Evolutionary conservation across 1,140 invertebrate genomes (phyloP).

Genomic region (Lucilia cuprina): DNA sequence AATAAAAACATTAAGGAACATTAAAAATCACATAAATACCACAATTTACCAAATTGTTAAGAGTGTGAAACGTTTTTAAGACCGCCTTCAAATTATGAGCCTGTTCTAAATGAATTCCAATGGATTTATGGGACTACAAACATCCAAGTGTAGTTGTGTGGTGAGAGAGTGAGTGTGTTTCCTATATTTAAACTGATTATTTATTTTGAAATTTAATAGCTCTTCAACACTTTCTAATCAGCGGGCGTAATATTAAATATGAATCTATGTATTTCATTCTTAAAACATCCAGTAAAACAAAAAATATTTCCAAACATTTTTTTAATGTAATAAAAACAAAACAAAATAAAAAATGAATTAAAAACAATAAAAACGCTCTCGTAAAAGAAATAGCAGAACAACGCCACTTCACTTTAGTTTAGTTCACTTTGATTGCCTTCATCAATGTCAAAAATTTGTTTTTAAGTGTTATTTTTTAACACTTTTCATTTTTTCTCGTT

Average conservation of each 20-base stretch:
- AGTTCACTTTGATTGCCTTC: not conserved
- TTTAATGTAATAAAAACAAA: not conserved
- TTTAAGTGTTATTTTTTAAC: not conserved
- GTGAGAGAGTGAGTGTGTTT: not conserved
- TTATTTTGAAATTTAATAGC: conserved; percentile 4
- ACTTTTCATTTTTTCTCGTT: not conserved
- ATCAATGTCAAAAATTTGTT: not conserved
- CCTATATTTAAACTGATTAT: not conserved
- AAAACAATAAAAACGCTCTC: not conserved
- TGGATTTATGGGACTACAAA: not conserved
- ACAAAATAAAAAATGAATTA: not conserved
- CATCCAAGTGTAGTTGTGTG: not conserved
- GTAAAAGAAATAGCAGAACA: not conserved
- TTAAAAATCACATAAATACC: not conserved
- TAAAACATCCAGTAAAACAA: not conserved
- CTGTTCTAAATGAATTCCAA: not conserved
- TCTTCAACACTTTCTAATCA: conserved; percentile 2
- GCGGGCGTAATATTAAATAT: conserved; percentile 1
- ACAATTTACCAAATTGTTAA: not conserved
- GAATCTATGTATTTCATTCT: not conserved
- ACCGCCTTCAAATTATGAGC: not conserved
- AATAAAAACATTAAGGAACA: not conserved
- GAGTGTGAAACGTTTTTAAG: not conserved
- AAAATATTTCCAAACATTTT: not conserved
- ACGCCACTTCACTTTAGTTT: not conserved